These are phyloP conservation scores for Neocloeon triangulifer DNA, from an alignment of 1,140 invertebrate species.

Conservation along the genomic window DNA sequence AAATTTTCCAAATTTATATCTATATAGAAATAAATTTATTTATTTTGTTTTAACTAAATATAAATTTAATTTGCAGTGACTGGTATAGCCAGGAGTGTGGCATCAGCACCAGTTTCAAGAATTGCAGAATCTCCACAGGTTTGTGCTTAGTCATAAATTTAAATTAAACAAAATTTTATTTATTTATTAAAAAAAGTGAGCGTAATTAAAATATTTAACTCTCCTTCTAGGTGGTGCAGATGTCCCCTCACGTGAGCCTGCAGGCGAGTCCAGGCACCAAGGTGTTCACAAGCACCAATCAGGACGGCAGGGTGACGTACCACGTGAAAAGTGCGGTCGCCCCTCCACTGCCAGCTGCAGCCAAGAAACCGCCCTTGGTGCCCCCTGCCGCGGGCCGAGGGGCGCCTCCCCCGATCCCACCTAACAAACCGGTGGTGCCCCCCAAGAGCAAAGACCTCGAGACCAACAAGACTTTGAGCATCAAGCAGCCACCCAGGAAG, in stretches of 20 bases:
- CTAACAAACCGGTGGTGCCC: constrained; percentile 67
- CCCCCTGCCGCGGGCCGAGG: constrained; percentile 30
- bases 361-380: constrained; percentile 25
- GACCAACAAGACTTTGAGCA: too few relatives aligned
- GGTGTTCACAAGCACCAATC: constrained; percentile 14
- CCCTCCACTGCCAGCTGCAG: constrained; percentile 6
- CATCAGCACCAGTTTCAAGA: too few relatives aligned
- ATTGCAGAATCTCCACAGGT: too few relatives aligned
- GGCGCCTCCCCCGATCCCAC: constrained; percentile 62
- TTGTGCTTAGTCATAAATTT: too few relatives aligned
- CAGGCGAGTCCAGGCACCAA: constrained; percentile 17
- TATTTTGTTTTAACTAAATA: background rate
- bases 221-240: constrained; percentile 15
- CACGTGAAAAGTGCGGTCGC: constrained; percentile 14
- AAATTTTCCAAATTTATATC: too few relatives aligned
- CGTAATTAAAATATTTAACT: too few relatives aligned
- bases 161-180: too few relatives aligned
- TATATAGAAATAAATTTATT: constrained; percentile 1
- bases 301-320: constrained; percentile 17
- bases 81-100: too few relatives aligned
- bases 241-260: constrained; percentile 15
- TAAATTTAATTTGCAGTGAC: too few relatives aligned
- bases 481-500: too few relatives aligned
- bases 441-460: too few relatives aligned
- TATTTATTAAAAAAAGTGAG: too few relatives aligned